A percentile compares a stretch with the other conserved stretches of the same genome.
Evolutionary conservation across 2,797 vertebrate species (phyloP).

Genomic region (Alosa sapidissima): DNA sequence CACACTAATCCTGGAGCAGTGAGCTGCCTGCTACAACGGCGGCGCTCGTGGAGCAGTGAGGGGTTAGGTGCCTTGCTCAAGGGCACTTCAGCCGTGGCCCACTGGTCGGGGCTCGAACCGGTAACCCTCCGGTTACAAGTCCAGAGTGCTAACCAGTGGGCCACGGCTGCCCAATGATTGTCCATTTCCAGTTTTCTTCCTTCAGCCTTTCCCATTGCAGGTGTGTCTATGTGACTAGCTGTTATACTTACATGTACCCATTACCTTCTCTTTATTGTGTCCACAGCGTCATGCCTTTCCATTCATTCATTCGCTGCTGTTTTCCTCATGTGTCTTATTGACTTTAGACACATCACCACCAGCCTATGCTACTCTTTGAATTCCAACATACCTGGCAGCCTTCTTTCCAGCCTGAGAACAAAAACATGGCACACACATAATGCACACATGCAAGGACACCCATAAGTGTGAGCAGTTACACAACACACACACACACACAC

Average conservation of each 20-base stretch:
- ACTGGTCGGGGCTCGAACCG: too few relatives aligned
- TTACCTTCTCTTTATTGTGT: background rate
- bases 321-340: background rate
- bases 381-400: background rate
- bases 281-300: background rate
- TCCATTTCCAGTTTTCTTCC: background rate
- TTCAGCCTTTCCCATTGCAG: background rate
- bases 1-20: too few relatives aligned
- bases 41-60: too few relatives aligned
- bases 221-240: background rate
- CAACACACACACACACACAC: background rate
- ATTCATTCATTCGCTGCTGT: background rate
- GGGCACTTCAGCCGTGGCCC: too few relatives aligned
- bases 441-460: background rate
- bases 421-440: background rate
- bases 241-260: too few relatives aligned
- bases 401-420: background rate
- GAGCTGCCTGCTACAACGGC: too few relatives aligned
- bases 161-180: too few relatives aligned
- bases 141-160: too few relatives aligned
- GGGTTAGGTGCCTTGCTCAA: too few relatives aligned
- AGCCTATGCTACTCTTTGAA: background rate
- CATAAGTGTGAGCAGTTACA: background rate
- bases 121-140: too few relatives aligned
- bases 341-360: background rate